phyloP scores from a whole-genome alignment of 2,797 vertebrate species.

The Columba guinea region DNA sequence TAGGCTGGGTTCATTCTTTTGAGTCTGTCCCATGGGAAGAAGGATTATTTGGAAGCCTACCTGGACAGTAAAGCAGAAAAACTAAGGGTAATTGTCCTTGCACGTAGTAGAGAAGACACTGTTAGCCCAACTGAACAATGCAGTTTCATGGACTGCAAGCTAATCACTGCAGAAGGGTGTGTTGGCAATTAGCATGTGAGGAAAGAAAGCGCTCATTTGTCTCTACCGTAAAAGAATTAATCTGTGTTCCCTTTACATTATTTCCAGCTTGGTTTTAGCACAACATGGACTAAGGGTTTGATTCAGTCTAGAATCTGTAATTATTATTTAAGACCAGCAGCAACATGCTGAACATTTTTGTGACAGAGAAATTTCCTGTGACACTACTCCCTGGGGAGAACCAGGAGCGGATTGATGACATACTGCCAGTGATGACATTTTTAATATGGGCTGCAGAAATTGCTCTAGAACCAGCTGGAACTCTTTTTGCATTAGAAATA shows the following conservation, averaged over 20 bases:
- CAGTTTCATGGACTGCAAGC: neutral
- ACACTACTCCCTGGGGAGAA: neutral
- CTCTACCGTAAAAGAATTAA: neutral
- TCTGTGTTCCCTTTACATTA: neutral
- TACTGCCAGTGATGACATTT: neutral
- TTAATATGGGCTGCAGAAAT: neutral
- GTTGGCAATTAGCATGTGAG: neutral
- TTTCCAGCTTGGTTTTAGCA: neutral
- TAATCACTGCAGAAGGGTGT: neutral
- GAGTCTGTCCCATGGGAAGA: neutral
- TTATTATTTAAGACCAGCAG: neutral
- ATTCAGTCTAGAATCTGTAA: neutral
- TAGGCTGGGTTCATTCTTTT: neutral
- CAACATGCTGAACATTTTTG: neutral
- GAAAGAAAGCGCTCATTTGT: neutral
- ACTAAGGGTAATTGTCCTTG: neutral
- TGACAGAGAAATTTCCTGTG: neutral
- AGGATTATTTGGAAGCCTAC: constrained; percentile 14
- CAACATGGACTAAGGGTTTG: neutral
- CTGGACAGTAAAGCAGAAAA: neutral
- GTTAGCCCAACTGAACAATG: neutral
- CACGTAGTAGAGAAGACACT: neutral
- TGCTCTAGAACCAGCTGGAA: neutral
- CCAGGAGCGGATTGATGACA: neutral
- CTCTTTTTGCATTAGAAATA: neutral